These are phyloP conservation scores for Lepus timidus DNA, from an alignment of 2,113 vertebrate genomes.

Conservation along the genomic window DNA sequence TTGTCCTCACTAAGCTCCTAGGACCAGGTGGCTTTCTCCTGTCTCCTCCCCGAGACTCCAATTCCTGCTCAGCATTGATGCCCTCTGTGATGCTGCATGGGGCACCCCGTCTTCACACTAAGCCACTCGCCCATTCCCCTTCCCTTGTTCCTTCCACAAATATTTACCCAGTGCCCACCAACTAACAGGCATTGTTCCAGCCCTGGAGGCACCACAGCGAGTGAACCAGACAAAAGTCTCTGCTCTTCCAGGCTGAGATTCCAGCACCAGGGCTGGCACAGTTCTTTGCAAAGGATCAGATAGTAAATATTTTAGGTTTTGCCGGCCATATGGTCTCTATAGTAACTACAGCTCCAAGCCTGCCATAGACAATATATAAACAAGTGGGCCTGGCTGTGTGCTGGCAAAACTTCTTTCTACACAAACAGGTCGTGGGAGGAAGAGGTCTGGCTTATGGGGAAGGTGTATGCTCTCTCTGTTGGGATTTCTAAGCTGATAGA, in stretches of 20 bases:
- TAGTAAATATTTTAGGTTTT: constrained; percentile 52
- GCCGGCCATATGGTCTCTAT: constrained; percentile 27
- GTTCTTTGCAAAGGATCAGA: constrained; percentile 7
- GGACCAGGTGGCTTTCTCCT: no score
- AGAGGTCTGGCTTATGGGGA: not conserved
- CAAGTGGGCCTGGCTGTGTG: not conserved
- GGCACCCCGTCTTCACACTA: not conserved
- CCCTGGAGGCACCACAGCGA: no score
- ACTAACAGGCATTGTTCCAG: not conserved
- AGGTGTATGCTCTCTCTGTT: not conserved
- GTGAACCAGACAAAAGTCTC: not conserved
- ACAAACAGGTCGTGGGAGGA: not conserved
- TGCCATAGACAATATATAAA: not conserved
- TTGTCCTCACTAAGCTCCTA: not conserved
- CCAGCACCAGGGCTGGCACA: not conserved
- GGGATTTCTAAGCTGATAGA: not conserved
- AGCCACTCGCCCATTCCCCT: not conserved
- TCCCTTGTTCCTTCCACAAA: not conserved
- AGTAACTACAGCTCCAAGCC: not conserved
- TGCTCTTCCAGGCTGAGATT: not conserved
- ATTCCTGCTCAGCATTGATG: fast-evolving
- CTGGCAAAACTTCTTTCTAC: not conserved
- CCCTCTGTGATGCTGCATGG: not conserved
- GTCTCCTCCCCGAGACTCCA: not conserved
- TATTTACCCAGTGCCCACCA: not conserved